Base-by-base conservation (phyloP, 2,888 invertebrate genomes). In the Limnephilus rhombicus region DNA sequence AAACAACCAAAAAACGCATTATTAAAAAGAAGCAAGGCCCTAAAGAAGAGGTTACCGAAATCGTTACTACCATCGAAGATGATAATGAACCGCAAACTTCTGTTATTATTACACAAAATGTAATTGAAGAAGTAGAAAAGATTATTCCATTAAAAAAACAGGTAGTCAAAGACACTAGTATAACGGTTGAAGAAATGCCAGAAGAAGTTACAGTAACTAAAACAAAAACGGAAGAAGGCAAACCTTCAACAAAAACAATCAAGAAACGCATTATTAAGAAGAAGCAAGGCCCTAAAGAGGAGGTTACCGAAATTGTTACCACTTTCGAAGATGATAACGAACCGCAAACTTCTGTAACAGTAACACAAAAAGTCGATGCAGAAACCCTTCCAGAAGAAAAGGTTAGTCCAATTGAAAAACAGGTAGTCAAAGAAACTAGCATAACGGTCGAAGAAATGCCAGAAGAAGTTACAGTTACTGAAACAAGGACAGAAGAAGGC, bases 41-140 rank as follows among this genome's bases (percentile, higher is more conserved):
- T 31, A 94, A 94, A 41, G 93, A 93, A 92, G 95, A 95, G 93
- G 94, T 95, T 29, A 95, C 95, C n/a, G 94, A 95, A 94, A 95
- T 95, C 29, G 94, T 94, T 9, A 94, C 94, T 4, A 94, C 95
- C 1, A 94, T 94, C 91, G 92, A 92, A 91, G 94, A 92, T 90
- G 93, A 87, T 92, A 24, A 94, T 83, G 68, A 90, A 88, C 94
- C 93, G 11, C 89, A 93, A 90, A 92, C 94, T 93, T 88, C 92
- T 2, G 94, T 94, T 0, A 80, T 88, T 31, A 83, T 91, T 18
- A 90, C 88, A 18, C 81, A 86, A 80, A 90, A 85, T 1, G 29
- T 80, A 24, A 31, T 31, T 11, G 89, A 89, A 37, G 80, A 80
- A 11, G 49, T 2, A 49, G 49, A 49, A 49, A 49, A 49, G 49